Evolutionary conservation across 2,113 vertebrate species (phyloP), one percentile per base, ranked within the genome.

Genomic region (Onychostruthus taczanowskii): DNA sequence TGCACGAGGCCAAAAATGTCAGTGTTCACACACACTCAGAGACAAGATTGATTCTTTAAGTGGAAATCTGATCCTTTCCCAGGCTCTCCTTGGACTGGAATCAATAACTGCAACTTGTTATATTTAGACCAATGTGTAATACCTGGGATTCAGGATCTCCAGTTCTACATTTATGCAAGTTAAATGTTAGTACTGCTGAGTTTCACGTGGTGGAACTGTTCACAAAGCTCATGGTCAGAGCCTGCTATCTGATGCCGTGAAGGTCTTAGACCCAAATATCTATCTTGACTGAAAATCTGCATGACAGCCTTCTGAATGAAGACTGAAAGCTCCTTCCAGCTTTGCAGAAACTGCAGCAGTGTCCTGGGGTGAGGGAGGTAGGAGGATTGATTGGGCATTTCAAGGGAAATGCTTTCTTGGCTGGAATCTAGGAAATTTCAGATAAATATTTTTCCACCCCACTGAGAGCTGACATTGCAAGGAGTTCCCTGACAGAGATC

Each of bases 31-130:
- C 76, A 94, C 72, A 70, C 72, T 93, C 81, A 63, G 68, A 77
- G 52, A 88, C 85, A 94, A 97, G 81, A 97, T 93, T 91, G 95
- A 95, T 97, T 92, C 81, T 76, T 49, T 91, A 91, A 96, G 94
- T 97, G 89, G 94, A 96, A 96, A 89, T 96, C 87, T 93, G 96
- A 97, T 95, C 90, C 80, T 97, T 97, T 97, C 97, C 95, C 95
- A 97, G 79, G 86, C 93, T 95, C 94, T 96, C 88, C 78, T 96
- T 96, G 91, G 79, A 96, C 95, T 93, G 49, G 73, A 97, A 97
- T 97, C 96, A 91, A 96, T 97, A 95, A 94, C 67, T 88, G 85
- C 85, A 89, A 80, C 84, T 94, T 2, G 1, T 81, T 97, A 55
- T 86, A 84, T 89, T 97, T 96, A 97, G 85, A 96, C 27, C 75